These are phyloP conservation scores for Fulica atra DNA, from an alignment of 2,113 vertebrate genomes.

Conservation along the genomic window DNA sequence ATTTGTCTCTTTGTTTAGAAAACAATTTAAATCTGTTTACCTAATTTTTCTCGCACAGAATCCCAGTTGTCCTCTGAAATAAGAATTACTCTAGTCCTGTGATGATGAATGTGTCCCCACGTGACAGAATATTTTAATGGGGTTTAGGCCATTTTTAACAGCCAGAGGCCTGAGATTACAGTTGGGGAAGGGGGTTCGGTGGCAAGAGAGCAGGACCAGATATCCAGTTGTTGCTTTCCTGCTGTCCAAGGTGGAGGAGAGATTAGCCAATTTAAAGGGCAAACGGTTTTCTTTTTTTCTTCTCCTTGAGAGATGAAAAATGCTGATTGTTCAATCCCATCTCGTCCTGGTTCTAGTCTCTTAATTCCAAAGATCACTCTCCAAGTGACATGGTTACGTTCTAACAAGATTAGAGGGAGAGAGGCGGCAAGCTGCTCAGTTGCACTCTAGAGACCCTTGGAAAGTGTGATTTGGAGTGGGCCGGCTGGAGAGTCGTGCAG, in stretches of 20 bases:
- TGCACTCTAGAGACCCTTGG: not conserved
- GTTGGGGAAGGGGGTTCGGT: not conserved
- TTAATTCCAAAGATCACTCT: constrained; percentile 37
- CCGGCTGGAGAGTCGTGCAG: not conserved
- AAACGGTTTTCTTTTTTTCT: not conserved
- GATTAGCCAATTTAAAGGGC: not conserved
- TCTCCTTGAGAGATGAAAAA: not conserved
- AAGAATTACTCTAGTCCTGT: not conserved
- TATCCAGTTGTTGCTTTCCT: not conserved
- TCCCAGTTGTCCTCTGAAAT: not conserved
- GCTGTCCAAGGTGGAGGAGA: not conserved
- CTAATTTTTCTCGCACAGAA: not conserved
- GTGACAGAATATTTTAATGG: not conserved
- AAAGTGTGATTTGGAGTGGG: not conserved
- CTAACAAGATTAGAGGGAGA: constrained; percentile 28
- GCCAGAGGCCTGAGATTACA: not conserved
- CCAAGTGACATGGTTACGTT: not conserved
- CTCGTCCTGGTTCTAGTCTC: not conserved
- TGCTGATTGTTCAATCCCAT: not conserved
- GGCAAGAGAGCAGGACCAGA: not conserved
- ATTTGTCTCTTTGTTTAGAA: not conserved
- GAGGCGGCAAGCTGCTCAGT: not conserved
- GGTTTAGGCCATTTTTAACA: not conserved
- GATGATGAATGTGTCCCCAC: not conserved
- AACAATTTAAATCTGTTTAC: not conserved